Conservation (phyloP, 2,797 vertebrate species). For the Hippoglossus hippoglossus region DNA sequence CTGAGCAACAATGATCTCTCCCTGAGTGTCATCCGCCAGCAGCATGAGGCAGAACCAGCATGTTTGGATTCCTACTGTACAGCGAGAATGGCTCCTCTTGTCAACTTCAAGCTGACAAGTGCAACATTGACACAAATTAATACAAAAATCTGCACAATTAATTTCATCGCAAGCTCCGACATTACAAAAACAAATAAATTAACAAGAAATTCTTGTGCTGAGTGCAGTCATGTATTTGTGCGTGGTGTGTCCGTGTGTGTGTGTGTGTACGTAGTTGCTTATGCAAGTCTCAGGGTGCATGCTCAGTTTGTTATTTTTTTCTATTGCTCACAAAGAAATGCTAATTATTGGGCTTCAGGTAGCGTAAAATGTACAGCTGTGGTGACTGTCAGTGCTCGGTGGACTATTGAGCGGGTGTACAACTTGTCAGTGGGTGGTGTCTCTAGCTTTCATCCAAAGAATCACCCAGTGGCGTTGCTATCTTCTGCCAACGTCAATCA, state of each 20-base stretch:
- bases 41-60: constrained; percentile 85
- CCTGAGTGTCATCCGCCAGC: constrained; percentile 84
- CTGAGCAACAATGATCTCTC: constrained; percentile 84
- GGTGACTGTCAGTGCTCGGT: constrained; percentile 86
- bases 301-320: constrained; percentile 54
- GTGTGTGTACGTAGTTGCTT: constrained; percentile 29
- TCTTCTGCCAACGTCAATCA: constrained; percentile 74
- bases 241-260: constrained; percentile 11
- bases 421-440: constrained; percentile 88
- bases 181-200: constrained; percentile 66
- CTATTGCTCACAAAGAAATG: constrained; percentile 78
- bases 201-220: constrained; percentile 71
- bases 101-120: constrained; percentile 87
- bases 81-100: constrained; percentile 84
- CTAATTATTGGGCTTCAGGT: constrained; percentile 94
- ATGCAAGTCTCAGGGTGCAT: constrained; percentile 33
- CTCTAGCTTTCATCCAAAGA: constrained; percentile 60
- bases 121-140: constrained; percentile 87
- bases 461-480: constrained; percentile 61
- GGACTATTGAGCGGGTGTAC: constrained; percentile 88
- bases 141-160: constrained; percentile 83
- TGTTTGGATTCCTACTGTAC: constrained; percentile 81
- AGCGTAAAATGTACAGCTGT: constrained; percentile 90
- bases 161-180: constrained; percentile 75
- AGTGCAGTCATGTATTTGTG: constrained; percentile 20